Conservation (phyloP, 2,113 vertebrate species). For the Corapipo altera region DNA sequence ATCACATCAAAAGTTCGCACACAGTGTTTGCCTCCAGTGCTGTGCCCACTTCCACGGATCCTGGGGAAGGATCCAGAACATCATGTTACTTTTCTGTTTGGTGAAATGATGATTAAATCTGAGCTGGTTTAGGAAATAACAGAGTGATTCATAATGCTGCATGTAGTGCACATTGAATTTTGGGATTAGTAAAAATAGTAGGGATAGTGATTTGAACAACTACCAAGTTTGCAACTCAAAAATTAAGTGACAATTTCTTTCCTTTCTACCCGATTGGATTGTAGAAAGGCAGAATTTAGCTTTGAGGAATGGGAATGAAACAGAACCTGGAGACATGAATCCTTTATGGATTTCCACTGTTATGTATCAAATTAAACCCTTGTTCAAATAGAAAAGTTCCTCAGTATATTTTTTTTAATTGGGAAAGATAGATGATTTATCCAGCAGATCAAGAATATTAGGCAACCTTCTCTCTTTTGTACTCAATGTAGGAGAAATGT, state of each 20-base stretch:
- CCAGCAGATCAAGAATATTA: not conserved
- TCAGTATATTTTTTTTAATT: not conserved
- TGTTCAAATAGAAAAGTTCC: not conserved
- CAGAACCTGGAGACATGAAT: not conserved
- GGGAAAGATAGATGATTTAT: not conserved
- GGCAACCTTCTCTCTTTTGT: not conserved
- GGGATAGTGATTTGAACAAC: not conserved
- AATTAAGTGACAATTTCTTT: not conserved
- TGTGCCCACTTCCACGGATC: not conserved
- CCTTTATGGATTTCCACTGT: not conserved
- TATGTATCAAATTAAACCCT: not conserved
- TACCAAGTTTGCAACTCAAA: not conserved
- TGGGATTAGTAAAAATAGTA: conserved; percentile 20
- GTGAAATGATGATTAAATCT: conserved; percentile 48
- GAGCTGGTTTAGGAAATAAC: conserved; percentile 37
- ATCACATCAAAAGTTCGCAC: not conserved
- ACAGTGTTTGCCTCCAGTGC: not conserved
- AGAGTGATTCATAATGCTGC: conserved; percentile 6
- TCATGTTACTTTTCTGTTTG: not conserved
- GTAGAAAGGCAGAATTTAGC: not conserved
- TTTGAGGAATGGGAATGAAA: not conserved
- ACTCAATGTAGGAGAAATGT: not conserved
- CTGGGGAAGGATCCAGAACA: not conserved
- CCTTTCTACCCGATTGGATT: not conserved
- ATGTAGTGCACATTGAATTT: not conserved